Conservation (phyloP, 2,797 vertebrate species). For the Chelon auratus region DNA sequence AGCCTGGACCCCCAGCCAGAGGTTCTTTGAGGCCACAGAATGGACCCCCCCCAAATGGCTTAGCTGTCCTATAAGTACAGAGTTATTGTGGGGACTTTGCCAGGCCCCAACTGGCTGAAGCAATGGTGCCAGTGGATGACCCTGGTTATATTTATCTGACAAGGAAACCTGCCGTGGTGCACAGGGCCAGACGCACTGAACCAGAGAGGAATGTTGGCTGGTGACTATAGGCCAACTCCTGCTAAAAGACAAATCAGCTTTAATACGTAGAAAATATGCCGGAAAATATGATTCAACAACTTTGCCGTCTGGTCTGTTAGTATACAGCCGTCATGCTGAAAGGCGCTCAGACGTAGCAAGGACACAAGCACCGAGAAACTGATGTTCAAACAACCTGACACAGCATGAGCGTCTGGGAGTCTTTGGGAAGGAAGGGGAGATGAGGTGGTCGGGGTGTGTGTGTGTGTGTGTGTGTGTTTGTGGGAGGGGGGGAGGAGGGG, state of each 20-base stretch:
- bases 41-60: conserved; percentile 63
- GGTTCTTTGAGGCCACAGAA: conserved; percentile 81
- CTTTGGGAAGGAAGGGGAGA: conserved; percentile 46
- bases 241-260: conserved; percentile 61
- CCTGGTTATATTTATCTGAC: conserved; percentile 85
- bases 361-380: conserved; percentile 65
- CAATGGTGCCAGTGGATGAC: conserved; percentile 77
- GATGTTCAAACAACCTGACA: conserved; percentile 85
- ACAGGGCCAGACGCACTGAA: conserved; percentile 66
- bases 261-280: conserved; percentile 44
- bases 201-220: conserved; percentile 70
- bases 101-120: conserved; percentile 70
- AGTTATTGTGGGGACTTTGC: conserved; percentile 79
- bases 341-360: conserved; percentile 56
- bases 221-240: conserved; percentile 64
- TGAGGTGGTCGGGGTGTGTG: conserved; percentile 5
- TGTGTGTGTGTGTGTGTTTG: neutral
- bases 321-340: conserved; percentile 38
- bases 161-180: conserved; percentile 78
- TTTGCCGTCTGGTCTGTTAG: conserved; percentile 36
- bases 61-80: conserved; percentile 76
- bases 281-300: conserved; percentile 59
- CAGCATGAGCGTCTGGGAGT: conserved; percentile 82
- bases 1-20: conserved; percentile 74
- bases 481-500: conserved; percentile 56